These are phyloP conservation scores for Enteromius thamalakanensis DNA, from an alignment of 2,797 vertebrate species.

Conservation along the genomic window DNA sequence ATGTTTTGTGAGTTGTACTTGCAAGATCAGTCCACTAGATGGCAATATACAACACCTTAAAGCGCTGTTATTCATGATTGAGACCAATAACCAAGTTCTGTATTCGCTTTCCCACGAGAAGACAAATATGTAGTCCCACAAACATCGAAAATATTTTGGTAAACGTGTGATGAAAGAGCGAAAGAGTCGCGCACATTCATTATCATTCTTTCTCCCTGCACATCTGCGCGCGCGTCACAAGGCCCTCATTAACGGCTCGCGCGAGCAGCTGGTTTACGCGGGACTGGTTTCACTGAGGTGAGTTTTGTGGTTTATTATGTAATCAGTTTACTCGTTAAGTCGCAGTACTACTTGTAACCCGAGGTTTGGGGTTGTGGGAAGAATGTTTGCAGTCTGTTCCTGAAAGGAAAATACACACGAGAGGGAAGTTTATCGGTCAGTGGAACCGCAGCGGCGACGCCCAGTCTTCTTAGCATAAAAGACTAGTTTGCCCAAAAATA, in stretches of 20 bases:
- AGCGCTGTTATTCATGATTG: background rate
- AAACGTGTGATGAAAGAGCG: background rate
- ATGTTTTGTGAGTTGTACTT: background rate
- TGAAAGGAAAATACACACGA: constrained; percentile 25
- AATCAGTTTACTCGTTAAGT: constrained; percentile 28
- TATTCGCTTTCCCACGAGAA: background rate
- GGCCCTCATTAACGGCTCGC: constrained; percentile 67
- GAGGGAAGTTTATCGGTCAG: constrained; percentile 1
- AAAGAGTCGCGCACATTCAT: constrained; percentile 65
- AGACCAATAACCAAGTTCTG: background rate
- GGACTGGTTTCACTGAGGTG: constrained; percentile 17
- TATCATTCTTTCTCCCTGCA: constrained; percentile 74
- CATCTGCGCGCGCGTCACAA: constrained; percentile 71
- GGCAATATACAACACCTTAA: background rate
- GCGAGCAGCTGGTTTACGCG: constrained; percentile 23
- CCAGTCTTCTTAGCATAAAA: constrained; percentile 56
- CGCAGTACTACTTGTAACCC: background rate
- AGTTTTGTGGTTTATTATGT: constrained; percentile 9
- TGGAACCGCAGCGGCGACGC: background rate
- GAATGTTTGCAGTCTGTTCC: constrained; percentile 1
- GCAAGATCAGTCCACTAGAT: background rate
- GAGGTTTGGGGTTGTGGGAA: constrained; percentile 9
- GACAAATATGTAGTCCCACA: too few relatives aligned
- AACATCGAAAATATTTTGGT: background rate
- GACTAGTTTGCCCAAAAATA: background rate